phyloP scores from a whole-genome alignment of 2,888 invertebrate genomes.

The Drosophila mulleri region DNA sequence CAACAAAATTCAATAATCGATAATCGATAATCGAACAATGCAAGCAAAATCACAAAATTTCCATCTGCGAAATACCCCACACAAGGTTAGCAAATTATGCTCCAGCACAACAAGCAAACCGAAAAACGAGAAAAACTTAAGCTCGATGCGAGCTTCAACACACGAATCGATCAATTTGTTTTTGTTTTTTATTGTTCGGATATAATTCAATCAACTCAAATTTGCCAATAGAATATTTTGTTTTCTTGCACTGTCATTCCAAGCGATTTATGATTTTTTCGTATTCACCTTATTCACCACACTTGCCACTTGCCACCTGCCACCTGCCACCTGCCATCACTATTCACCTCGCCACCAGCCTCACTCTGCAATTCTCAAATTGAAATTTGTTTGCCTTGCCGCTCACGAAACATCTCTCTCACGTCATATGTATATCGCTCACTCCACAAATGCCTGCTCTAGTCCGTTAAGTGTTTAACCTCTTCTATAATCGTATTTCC shows the following conservation, averaged over 20 bases:
- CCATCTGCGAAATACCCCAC: conserved; percentile 76
- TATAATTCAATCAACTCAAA: conserved; percentile 28
- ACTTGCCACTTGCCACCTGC: neutral
- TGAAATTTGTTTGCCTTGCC: neutral
- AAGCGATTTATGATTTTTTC: neutral
- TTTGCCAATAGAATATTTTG: conserved; percentile 67
- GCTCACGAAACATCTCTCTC: neutral
- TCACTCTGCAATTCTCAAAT: conserved; percentile 4
- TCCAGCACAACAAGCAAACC: conserved; percentile 11
- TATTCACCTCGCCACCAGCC: conserved; percentile 6
- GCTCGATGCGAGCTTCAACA: conserved; percentile 13
- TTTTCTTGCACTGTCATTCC: conserved; percentile 3
- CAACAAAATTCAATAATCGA: conserved; percentile 33
- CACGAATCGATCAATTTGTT: conserved; percentile 13
- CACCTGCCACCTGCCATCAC: neutral
- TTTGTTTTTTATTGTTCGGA: neutral
- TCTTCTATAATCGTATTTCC: conserved; percentile 31
- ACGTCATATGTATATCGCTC: conserved; percentile 9
- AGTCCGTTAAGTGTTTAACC: conserved; percentile 20
- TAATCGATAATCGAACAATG: conserved; percentile 53
- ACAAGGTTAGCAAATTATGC: conserved; percentile 71
- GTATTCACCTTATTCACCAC: conserved; percentile 5
- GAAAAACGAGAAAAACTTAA: neutral
- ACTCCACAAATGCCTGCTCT: conserved; percentile 39
- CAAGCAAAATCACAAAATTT: conserved; percentile 79